Evolutionary conservation across 2,797 vertebrate genomes (phyloP).

Genomic region (Brachymystax lenok): DNA sequence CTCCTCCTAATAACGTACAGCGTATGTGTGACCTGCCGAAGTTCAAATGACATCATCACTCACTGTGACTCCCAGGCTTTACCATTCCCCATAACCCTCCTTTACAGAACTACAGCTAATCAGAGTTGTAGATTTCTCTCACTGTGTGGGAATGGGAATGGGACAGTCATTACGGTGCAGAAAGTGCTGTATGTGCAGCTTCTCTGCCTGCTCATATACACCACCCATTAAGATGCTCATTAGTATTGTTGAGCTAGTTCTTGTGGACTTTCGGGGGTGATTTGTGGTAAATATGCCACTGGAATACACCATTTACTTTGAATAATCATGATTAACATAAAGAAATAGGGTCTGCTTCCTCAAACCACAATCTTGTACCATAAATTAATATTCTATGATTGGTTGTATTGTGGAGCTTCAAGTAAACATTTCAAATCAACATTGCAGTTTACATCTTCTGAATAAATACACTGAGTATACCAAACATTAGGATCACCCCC

Average conservation of each 20-base stretch:
- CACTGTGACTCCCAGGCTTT: constrained; percentile 46
- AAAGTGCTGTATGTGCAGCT: constrained; percentile 64
- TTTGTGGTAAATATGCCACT: not conserved
- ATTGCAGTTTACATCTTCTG: not conserved
- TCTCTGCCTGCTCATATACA: constrained; percentile 46
- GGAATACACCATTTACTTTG: constrained; percentile 2
- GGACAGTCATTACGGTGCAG: constrained; percentile 47
- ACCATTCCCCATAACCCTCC: constrained; percentile 8
- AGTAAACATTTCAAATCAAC: not conserved
- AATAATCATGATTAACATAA: constrained; percentile 13
- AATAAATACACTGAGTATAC: not conserved
- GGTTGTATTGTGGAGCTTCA: constrained; percentile 1
- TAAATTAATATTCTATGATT: not conserved
- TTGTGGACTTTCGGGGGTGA: constrained; percentile 21
- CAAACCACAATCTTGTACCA: constrained; percentile 17
- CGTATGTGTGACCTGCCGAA: constrained; percentile 36
- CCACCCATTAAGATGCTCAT: constrained; percentile 61
- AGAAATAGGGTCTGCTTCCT: not conserved
- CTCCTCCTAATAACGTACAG: constrained; percentile 53
- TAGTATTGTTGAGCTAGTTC: constrained; percentile 55
- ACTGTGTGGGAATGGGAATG: constrained; percentile 34
- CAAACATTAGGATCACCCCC: too few species aligned
- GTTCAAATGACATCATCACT: constrained; percentile 59
- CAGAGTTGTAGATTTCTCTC: constrained; percentile 54
- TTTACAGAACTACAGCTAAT: constrained; percentile 53